phyloP scores from a whole-genome alignment of 2,113 vertebrate genomes.

The Corythoichthys haematopterus region DNA sequence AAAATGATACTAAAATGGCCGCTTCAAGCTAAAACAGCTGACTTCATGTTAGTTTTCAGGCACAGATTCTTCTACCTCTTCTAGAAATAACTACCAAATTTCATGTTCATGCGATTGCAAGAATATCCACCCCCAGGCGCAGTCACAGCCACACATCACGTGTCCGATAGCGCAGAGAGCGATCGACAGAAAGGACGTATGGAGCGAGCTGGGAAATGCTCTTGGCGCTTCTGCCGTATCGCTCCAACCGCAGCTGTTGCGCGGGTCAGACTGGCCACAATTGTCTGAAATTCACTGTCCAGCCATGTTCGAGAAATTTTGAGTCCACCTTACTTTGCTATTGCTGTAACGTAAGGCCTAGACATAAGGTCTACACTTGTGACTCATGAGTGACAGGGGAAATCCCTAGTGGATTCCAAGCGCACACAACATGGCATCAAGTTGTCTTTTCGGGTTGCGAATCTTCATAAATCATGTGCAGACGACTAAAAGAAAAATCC shows the following conservation, averaged over 20 bases:
- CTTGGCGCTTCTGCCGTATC: constrained; percentile 17
- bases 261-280: not conserved
- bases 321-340: no score
- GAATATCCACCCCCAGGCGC: constrained; percentile 15
- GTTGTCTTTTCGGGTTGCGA: no score
- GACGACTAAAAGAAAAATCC: no score
- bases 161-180: constrained; percentile 42
- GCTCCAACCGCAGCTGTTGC: constrained; percentile 3
- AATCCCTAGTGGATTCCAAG: no score
- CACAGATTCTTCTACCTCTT: not conserved
- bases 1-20: no score
- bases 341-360: no score
- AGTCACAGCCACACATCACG: constrained; percentile 32
- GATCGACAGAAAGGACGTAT: constrained; percentile 21
- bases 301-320: not conserved
- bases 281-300: not conserved
- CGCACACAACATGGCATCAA: no score
- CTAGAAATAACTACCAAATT: constrained; percentile 36
- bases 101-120: constrained; percentile 23
- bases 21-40: no score
- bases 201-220: constrained; percentile 4
- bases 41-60: no score
- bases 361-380: no score
- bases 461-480: no score
- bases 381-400: no score